phyloP scores from a whole-genome alignment of 2,888 invertebrate genomes.

The Metacarcinus magister region DNA sequence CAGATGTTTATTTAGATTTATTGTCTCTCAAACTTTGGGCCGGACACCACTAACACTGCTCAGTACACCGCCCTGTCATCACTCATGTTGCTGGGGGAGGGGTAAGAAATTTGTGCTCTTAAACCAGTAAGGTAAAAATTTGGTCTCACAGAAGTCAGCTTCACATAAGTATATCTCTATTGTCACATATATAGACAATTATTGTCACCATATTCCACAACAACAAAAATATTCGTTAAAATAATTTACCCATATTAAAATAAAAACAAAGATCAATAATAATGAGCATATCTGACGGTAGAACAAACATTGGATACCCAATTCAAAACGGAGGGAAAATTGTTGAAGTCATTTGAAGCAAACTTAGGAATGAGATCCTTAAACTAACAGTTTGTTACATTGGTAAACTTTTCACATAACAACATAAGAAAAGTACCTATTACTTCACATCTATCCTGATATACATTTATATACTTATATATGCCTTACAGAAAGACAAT shows the following conservation, averaged over 20 bases:
- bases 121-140: slow-evolving; percentile 54
- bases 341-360: slow-evolving; percentile 58
- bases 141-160: slow-evolving; percentile 56
- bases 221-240: background rate
- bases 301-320: slow-evolving; percentile 7
- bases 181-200: slow-evolving; percentile 63
- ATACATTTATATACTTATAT: slow-evolving; percentile 68
- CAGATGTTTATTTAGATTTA: slow-evolving; percentile 77
- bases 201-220: slow-evolving; percentile 65
- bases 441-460: slow-evolving; percentile 75
- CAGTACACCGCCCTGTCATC: slow-evolving; percentile 62
- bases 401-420: slow-evolving; percentile 66
- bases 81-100: slow-evolving; percentile 36
- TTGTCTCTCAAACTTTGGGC: slow-evolving; percentile 80
- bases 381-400: slow-evolving; percentile 64
- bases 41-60: slow-evolving; percentile 75
- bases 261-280: background rate
- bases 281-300: background rate
- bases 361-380: slow-evolving; percentile 75
- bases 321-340: slow-evolving; percentile 12
- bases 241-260: slow-evolving; percentile 36
- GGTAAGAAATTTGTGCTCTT: slow-evolving; percentile 72
- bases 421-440: slow-evolving; percentile 70
- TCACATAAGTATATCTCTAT: slow-evolving; percentile 51
- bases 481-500: slow-evolving; percentile 70